A percentile compares a stretch with the other conserved stretches of the same genome.
Evolutionary conservation across 2,113 vertebrate species (phyloP).

Genomic region (Baryphthengus martii): DNA sequence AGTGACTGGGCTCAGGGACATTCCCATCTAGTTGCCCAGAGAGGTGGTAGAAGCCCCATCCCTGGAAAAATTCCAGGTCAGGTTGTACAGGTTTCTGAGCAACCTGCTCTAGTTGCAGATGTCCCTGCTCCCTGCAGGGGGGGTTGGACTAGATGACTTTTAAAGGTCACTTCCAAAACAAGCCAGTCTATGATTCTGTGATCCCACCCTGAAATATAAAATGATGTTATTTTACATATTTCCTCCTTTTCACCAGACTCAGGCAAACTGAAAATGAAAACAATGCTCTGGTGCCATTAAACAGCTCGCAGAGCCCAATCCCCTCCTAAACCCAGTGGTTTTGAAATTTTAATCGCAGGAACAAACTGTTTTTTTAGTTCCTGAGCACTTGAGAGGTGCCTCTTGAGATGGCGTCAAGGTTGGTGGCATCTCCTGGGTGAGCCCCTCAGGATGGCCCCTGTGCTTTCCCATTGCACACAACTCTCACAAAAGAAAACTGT

Average conservation of each 20-base stretch:
- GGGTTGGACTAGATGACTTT: background rate
- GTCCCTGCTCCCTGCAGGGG: background rate
- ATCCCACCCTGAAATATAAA: background rate
- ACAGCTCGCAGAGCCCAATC: background rate
- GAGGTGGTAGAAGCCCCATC: background rate
- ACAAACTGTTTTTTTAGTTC: background rate
- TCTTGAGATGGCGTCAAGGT: background rate
- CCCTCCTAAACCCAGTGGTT: background rate
- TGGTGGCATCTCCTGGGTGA: background rate
- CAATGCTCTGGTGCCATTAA: background rate
- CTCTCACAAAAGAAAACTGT: background rate
- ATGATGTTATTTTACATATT: fast-evolving
- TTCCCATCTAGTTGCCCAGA: no score
- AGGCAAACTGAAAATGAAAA: background rate
- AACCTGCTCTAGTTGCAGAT: background rate
- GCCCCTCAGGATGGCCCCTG: background rate
- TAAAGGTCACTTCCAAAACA: background rate
- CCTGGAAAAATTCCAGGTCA: background rate
- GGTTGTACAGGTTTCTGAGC: background rate
- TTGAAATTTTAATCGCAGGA: background rate
- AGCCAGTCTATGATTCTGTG: background rate
- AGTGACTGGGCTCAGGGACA: no score
- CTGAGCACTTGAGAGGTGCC: background rate
- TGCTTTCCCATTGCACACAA: background rate
- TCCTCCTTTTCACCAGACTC: background rate